Evolutionary conservation across 2,797 vertebrate genomes (phyloP).

Genomic region (Cottoperca gobio): DNA sequence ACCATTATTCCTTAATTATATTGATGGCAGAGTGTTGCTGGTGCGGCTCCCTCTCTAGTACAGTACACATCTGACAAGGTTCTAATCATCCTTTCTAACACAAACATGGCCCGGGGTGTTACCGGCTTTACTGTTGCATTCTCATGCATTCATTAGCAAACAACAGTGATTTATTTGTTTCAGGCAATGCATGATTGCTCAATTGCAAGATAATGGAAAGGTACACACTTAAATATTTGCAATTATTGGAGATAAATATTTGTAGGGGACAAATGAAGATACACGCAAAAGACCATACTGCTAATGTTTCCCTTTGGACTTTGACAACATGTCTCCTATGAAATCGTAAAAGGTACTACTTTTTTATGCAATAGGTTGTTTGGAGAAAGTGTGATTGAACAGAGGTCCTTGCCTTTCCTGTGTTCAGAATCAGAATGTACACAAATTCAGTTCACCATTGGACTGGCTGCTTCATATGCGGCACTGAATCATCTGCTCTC

Average conservation of each 20-base stretch:
- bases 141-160: constrained; percentile 60
- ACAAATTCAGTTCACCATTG: not conserved
- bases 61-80: constrained; percentile 39
- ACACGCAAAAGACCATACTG: constrained; percentile 6
- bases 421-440: not conserved
- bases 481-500: not conserved
- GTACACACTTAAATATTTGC: constrained; percentile 6
- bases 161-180: constrained; percentile 55
- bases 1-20: constrained; percentile 82
- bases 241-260: constrained; percentile 19
- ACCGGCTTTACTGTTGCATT: constrained; percentile 45
- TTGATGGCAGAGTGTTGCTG: constrained; percentile 45
- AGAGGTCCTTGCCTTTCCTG: not conserved
- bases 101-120: constrained; percentile 36
- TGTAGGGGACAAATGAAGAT: constrained; percentile 22
- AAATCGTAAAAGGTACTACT: not conserved
- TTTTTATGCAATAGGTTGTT: constrained; percentile 1
- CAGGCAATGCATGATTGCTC: constrained; percentile 22
- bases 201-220: constrained; percentile 17
- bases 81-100: constrained; percentile 53
- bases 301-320: not conserved
- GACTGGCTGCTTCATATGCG: not conserved
- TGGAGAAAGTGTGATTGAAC: not conserved
- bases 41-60: constrained; percentile 33
- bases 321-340: constrained; percentile 8